Base-by-base conservation (phyloP, 2,113 vertebrate genomes). In the Channa argus region DNA sequence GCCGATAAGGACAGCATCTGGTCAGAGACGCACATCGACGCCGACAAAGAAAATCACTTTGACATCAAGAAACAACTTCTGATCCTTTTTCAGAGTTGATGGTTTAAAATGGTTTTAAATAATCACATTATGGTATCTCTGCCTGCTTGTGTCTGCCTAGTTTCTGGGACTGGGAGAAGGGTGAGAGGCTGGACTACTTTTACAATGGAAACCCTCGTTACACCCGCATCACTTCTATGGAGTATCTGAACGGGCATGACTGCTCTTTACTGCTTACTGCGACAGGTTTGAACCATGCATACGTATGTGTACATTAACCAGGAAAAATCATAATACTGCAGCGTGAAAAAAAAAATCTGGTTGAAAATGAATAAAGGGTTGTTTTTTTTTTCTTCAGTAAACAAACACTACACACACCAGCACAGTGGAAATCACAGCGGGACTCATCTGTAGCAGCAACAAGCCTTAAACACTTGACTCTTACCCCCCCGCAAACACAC, bases 131-230 rank as follows among this genome's bases (percentile, higher is more conserved):
- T 41, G 6, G 6, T 7, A 7, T 5, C 4, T 41, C 4, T 41
- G 6, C 6, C 4, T 66, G 33, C 72, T 0, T 79, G 64, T 80
- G 0, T 8, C 2, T 63, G 11, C 24, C 1, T 46, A 99, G 97
- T 37, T 98, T 99, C 59, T 99, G 97, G 98, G 97, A 99, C 91
- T 99, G 98, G 98, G 98, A 99, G 90, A 99, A 98, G 60, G 96
- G 96, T 5, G 98, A 99, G 58, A 95, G 98, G 78, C 79, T 99
- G 89, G 97, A 99, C 66, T 99, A 99, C 44, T 99, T 99, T 91
- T 98, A 99, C 94, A 99, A 99, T 0, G 98, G 98, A 45, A 99
- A 99, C 91, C 98, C 98, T 0, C 96, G 97, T 0, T 99, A 98
- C 89, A 99, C 97, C 0, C 93, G 97, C 66, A 97, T 99, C 92